Percentiles rank a stretch among this genome's conserved stretches.
These are phyloP conservation scores for Melipona quadrifasciata DNA, from an alignment of 1,140 invertebrate genomes.

Conservation along the genomic window DNA sequence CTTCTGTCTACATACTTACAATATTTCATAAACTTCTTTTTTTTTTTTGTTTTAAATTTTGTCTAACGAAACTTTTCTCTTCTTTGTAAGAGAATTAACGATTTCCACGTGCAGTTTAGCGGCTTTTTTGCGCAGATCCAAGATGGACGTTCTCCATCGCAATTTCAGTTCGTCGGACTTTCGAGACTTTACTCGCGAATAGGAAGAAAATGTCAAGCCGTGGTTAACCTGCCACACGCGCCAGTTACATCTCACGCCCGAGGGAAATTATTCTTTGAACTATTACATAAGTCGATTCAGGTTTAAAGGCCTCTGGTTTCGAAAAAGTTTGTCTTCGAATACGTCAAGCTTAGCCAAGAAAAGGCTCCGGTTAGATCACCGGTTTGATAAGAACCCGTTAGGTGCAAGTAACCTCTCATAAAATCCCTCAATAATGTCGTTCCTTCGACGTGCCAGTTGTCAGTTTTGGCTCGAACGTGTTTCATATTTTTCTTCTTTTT, in stretches of 20 bases:
- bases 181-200: background rate
- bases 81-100: background rate
- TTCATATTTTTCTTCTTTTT: background rate
- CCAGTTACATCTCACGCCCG: slow-evolving; percentile 13
- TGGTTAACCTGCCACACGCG: background rate
- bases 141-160: background rate
- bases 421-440: slow-evolving; percentile 26
- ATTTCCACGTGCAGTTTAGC: background rate
- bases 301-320: slow-evolving; percentile 55
- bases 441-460: background rate
- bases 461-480: background rate
- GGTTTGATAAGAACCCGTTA: slow-evolving; percentile 44
- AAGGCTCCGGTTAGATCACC: slow-evolving; percentile 34
- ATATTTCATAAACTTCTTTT: background rate
- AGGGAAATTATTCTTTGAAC: slow-evolving; percentile 42
- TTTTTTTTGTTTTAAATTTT: too few species aligned
- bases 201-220: too few species aligned
- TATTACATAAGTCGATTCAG: slow-evolving; percentile 43
- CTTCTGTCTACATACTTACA: background rate
- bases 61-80: background rate
- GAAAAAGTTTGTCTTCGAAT: slow-evolving; percentile 23
- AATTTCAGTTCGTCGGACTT: background rate
- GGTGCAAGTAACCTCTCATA: slow-evolving; percentile 44
- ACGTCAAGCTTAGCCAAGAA: background rate
- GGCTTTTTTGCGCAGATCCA: background rate